phyloP scores from a whole-genome alignment of 2,888 invertebrate species.

The Noctua comes region DNA sequence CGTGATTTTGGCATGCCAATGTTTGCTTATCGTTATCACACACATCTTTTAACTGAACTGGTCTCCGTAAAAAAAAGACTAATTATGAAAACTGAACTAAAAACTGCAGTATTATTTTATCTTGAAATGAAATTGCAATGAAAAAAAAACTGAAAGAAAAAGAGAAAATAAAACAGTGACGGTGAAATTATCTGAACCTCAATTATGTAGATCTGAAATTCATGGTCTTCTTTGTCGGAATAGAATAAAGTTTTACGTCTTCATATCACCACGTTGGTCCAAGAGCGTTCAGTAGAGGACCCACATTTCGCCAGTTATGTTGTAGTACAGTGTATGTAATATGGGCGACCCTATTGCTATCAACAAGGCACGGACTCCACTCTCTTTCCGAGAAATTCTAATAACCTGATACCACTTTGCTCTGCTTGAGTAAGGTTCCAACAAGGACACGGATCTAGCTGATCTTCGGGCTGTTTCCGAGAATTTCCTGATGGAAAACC shows the following conservation, averaged over 20 bases:
- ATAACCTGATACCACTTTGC: background rate
- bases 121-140: background rate
- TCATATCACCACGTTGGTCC: background rate
- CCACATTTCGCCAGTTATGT: background rate
- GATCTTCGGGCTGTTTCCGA: too few relatives aligned
- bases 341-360: background rate
- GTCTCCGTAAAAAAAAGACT: background rate
- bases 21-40: background rate
- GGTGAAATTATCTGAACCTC: background rate
- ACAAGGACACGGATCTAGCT: background rate
- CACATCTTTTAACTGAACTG: background rate
- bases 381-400: background rate
- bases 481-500: too few relatives aligned
- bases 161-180: background rate
- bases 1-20: background rate
- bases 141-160: background rate
- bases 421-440: background rate
- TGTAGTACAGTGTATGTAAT: background rate
- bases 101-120: background rate
- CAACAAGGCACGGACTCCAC: background rate
- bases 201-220: background rate
- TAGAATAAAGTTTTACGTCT: conserved; percentile 8
- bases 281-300: background rate
- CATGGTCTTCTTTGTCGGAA: background rate
- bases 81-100: background rate